Evolutionary conservation across 2,888 invertebrate species (phyloP).

Genomic region (Flexamia atlantica): DNA sequence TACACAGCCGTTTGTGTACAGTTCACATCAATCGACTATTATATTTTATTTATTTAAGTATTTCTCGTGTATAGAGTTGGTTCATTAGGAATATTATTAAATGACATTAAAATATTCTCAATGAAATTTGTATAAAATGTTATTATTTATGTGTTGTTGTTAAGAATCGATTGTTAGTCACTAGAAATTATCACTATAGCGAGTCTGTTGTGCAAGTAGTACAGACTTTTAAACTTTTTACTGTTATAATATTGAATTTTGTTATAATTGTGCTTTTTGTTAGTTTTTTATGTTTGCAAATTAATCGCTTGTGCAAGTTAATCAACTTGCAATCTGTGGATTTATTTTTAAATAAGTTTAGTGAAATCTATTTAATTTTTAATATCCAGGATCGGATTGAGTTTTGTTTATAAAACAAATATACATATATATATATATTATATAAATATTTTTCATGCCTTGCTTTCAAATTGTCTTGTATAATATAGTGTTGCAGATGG

Average conservation of each 20-base stretch:
- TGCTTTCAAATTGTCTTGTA: background rate
- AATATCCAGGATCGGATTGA: background rate
- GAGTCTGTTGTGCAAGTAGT: constrained; percentile 33
- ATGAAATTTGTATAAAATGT: constrained; percentile 58
- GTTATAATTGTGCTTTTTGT: constrained; percentile 27
- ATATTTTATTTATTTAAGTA: constrained; percentile 57
- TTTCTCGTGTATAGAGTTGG: constrained; percentile 59
- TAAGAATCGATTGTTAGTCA: constrained; percentile 44
- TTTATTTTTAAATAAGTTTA: background rate
- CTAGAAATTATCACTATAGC: constrained; percentile 26
- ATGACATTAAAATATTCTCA: constrained; percentile 59
- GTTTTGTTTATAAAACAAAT: background rate
- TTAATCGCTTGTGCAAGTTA: background rate
- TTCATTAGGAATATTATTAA: constrained; percentile 57
- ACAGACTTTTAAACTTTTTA: constrained; percentile 32
- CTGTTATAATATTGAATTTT: constrained; percentile 38
- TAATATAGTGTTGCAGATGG: constrained; percentile 7
- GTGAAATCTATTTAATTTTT: background rate
- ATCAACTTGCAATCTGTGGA: background rate
- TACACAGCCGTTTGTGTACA: constrained; percentile 15
- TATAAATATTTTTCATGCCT: background rate
- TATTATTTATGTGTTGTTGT: constrained; percentile 55
- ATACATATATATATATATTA: background rate
- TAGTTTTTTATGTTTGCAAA: background rate
- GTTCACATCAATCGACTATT: constrained; percentile 27